Evolutionary conservation across 1,140 invertebrate genomes (phyloP), one percentile per base, ranked within the genome.

Genomic region (Schlechtendalia chinensis): DNA sequence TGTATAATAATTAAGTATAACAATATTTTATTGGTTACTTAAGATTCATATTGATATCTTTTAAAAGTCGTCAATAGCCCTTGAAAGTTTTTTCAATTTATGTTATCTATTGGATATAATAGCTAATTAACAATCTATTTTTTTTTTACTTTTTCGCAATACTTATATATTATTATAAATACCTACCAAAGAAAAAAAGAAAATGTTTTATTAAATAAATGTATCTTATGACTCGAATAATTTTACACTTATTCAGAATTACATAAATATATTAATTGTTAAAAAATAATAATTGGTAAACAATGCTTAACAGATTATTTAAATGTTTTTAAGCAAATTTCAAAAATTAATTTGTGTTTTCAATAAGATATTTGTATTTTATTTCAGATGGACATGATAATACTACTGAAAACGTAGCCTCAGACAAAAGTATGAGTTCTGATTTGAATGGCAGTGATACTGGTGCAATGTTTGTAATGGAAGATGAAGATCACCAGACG

Each of bases 401-500:
- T 1, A 50, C 27, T 1, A 50, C 27, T 10, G 75, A 79, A 29
- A 79, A 79, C 17, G 29, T 59, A 50, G 17, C 22, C 6, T 14
- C 74, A 10, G 19, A 4, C 22, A 61, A 79, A 19, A 61, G 50
- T 61, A 59, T 79, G 56, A 50, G 39, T 27, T 32, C 75, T 24
- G 58, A 63, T 63, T 47, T 79, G 50, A 79, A 79, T 79, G 75
- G 75, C n/a, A 50, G 58, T 63, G 81, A 77, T 67, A 71, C 80
- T 17, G 81, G 81, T 16, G 67, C 47, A 29, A 74, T 72, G 50
- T 81, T 83, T 14, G 32, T 86, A 4, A 90, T 89, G 84, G 84
- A 86, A 39, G 90, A 89, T 83, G 88, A 88, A 53, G 84, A 86
- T 45, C 87, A 89, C 81, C 87, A 89, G 54, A 85, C 86, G 12